Evolutionary conservation across 2,113 vertebrate species (phyloP).

Genomic region (Oceanites oceanicus): DNA sequence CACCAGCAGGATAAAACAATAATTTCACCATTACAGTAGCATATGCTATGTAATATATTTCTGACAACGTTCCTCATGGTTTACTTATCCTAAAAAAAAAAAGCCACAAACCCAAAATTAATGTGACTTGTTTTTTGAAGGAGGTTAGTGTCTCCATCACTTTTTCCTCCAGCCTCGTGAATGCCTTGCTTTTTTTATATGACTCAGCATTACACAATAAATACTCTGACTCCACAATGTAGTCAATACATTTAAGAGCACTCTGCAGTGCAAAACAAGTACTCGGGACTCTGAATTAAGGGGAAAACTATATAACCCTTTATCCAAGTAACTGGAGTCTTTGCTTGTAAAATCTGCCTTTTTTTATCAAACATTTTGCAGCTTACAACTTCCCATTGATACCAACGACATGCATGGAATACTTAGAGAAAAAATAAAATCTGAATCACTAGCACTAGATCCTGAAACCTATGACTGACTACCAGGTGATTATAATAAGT

Average conservation of each 20-base stretch:
- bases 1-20: background rate
- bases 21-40: background rate
- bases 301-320: background rate
- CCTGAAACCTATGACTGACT: background rate
- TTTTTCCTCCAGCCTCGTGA: background rate
- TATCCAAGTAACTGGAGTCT: background rate
- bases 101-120: background rate
- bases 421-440: background rate
- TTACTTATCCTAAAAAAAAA: background rate
- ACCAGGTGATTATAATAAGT: background rate
- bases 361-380: background rate
- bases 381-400: background rate
- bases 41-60: background rate
- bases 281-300: background rate
- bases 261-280: constrained; percentile 28
- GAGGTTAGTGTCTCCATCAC: background rate
- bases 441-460: background rate
- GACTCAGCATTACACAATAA: constrained; percentile 39
- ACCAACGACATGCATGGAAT: background rate
- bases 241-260: constrained; percentile 14
- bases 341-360: constrained; percentile 14
- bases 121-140: background rate
- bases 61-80: background rate
- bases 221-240: background rate
- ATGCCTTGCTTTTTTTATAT: background rate